Evolutionary conservation across 2,797 vertebrate genomes (phyloP).

Genomic region (Urocyon cinereoargenteus): DNA sequence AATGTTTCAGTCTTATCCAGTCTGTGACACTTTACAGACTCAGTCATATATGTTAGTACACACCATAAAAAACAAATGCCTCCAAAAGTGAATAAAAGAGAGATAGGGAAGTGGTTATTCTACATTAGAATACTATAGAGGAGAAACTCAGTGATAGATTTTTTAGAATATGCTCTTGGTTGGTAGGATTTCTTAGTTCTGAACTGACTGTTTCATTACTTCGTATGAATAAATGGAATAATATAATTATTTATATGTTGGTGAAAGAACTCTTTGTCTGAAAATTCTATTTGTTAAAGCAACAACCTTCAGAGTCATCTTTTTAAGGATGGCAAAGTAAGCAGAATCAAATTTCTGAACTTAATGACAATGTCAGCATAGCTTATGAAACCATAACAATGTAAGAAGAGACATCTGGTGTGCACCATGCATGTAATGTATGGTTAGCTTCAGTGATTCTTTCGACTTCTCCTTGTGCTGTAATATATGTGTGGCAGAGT

Average conservation of each 20-base stretch:
- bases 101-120: background rate
- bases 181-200: slow-evolving; percentile 46
- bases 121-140: background rate
- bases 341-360: slow-evolving; percentile 84
- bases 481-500: slow-evolving; percentile 81
- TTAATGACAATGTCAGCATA: slow-evolving; percentile 89
- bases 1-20: slow-evolving; percentile 50
- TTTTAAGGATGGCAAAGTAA: slow-evolving; percentile 69
- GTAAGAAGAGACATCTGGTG: slow-evolving; percentile 91
- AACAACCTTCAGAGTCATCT: slow-evolving; percentile 64
- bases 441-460: slow-evolving; percentile 86
- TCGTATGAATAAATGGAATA: slow-evolving; percentile 41
- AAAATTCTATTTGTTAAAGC: slow-evolving; percentile 72
- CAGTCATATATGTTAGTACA: slow-evolving; percentile 58
- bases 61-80: slow-evolving; percentile 56
- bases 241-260: slow-evolving; percentile 68
- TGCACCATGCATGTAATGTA: slow-evolving; percentile 89
- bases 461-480: background rate
- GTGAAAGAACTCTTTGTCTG: slow-evolving; percentile 67
- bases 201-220: slow-evolving; percentile 12
- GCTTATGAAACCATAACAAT: slow-evolving; percentile 89
- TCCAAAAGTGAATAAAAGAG: slow-evolving; percentile 41
- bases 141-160: background rate
- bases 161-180: slow-evolving; percentile 19
- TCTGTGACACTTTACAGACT: slow-evolving; percentile 41